Evolutionary conservation across 1,140 invertebrate genomes (phyloP).

Genomic region (Daktulosphaira vitifoliae): DNA sequence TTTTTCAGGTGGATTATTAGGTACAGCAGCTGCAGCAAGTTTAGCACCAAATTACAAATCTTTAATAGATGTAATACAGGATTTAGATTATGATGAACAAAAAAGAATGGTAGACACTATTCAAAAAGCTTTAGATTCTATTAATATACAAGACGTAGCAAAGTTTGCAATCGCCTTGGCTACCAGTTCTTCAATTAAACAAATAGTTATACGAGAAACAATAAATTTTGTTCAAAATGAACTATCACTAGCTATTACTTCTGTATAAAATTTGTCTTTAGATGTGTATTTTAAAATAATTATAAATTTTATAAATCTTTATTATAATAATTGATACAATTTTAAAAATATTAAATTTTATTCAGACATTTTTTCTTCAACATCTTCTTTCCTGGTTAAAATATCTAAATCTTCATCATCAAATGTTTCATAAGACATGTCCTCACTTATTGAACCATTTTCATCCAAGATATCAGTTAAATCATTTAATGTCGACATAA

Average conservation of each 20-base stretch:
- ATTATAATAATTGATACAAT: too few species aligned
- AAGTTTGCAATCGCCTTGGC: not conserved
- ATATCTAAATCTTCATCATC: conserved; percentile 42
- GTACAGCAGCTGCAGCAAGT: not conserved
- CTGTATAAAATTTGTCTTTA: not conserved
- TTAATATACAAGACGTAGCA: conserved; percentile 1
- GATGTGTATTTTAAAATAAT: too few species aligned
- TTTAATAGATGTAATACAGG: conserved; percentile 1
- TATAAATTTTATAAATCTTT: too few species aligned
- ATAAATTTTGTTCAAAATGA: conserved; percentile 23
- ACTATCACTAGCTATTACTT: not conserved
- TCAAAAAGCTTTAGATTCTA: not conserved
- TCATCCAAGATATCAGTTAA: conserved; percentile 64
- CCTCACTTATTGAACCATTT: conserved; percentile 50
- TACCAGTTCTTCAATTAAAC: conserved; percentile 9
- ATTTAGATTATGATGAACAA: conserved; percentile 9
- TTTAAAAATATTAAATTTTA: not conserved
- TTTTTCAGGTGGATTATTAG: conserved; percentile 7
- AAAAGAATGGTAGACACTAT: conserved; percentile 13
- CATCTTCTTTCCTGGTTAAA: conserved; percentile 28
- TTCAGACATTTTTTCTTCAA: conserved; percentile 21
- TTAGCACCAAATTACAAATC: conserved; percentile 7
- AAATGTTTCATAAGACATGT: conserved; percentile 51
- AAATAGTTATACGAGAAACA: not conserved
- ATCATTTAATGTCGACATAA: conserved; percentile 72